Percentiles rank a stretch among this genome's conserved stretches.
Evolutionary conservation across 2,888 invertebrate species (phyloP).

Genomic region (Melieria picta): DNA sequence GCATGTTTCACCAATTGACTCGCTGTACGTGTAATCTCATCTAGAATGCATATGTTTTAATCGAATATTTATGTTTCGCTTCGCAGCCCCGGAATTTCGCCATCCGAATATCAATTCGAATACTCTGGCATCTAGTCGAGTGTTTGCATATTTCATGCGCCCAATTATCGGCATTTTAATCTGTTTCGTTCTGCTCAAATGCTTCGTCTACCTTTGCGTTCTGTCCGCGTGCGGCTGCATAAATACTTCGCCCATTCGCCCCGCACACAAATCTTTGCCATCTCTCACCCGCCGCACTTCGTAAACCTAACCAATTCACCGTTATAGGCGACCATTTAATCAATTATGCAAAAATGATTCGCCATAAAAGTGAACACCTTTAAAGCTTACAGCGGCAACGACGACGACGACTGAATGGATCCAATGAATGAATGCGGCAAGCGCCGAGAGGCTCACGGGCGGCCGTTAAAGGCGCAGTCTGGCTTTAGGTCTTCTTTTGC

Average conservation of each 20-base stretch:
- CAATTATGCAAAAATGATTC: conserved; percentile 60
- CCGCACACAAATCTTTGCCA: background rate
- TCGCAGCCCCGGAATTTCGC: no score
- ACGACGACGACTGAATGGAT: conserved; percentile 13
- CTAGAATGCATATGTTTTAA: no score
- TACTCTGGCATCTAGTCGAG: background rate
- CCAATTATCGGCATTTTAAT: background rate
- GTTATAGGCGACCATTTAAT: conserved; percentile 62
- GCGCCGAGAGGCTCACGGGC: background rate
- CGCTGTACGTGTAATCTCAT: no score
- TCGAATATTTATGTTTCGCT: no score
- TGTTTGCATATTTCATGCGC: background rate
- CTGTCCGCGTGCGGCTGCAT: no score
- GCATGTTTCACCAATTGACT: no score
- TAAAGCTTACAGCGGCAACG: conserved; percentile 10
- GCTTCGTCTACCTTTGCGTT: background rate
- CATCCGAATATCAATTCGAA: background rate
- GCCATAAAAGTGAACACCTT: conserved; percentile 33
- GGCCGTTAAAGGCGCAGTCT: no score
- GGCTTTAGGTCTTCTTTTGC: no score
- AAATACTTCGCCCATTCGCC: background rate
- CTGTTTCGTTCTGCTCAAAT: no score
- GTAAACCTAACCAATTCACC: conserved; percentile 26
- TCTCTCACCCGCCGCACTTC: background rate
- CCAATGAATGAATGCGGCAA: conserved; percentile 15